Evolutionary conservation across 2,113 vertebrate species (phyloP).

Genomic region (Panthera uncia): DNA sequence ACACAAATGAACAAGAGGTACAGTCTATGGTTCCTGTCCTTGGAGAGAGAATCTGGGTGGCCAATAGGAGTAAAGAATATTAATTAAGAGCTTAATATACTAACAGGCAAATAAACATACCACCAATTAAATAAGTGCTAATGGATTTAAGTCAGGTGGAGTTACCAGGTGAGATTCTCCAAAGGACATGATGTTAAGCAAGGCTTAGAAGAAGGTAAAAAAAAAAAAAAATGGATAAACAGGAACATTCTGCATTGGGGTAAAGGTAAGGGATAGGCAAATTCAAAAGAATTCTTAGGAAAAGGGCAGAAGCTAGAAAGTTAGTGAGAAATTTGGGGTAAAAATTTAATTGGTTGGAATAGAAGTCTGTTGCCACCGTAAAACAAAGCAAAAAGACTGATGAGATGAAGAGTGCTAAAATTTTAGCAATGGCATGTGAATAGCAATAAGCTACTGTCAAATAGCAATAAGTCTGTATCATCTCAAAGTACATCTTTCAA

Average conservation of each 20-base stretch:
- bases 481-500: neutral
- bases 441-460: neutral
- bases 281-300: constrained; percentile 7
- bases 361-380: neutral
- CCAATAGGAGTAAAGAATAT: neutral
- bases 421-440: neutral
- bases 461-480: neutral
- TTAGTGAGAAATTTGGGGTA: neutral
- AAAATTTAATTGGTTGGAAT: neutral
- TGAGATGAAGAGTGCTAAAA: neutral
- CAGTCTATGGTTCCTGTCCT: neutral
- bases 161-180: neutral
- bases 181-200: neutral
- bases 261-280: neutral
- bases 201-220: neutral
- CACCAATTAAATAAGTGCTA: neutral
- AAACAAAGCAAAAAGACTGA: neutral
- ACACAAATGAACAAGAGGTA: neutral
- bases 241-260: constrained; percentile 22
- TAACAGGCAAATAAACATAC: neutral
- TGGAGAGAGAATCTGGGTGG: neutral
- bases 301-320: neutral
- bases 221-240: neutral
- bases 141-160: constrained; percentile 28
- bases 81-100: constrained; percentile 1